phyloP scores from a whole-genome alignment of 2,113 vertebrate genomes.

The Microtus richardsoni region DNA sequence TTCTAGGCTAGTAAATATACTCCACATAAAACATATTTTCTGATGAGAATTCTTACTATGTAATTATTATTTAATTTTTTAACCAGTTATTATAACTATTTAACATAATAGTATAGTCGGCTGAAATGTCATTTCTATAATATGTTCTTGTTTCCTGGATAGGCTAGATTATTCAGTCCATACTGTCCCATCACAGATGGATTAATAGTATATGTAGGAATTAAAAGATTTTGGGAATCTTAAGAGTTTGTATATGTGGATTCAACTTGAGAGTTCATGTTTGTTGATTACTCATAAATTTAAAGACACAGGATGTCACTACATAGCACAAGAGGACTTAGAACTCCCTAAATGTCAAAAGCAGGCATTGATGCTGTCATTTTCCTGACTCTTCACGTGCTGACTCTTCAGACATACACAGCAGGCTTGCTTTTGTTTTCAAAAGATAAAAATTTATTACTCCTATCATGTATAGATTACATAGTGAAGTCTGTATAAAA shows the following conservation, averaged over 20 bases:
- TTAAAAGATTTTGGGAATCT: background rate
- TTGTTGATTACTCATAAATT: background rate
- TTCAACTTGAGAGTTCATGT: background rate
- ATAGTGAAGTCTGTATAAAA: background rate
- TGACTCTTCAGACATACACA: background rate
- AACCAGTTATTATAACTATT: background rate
- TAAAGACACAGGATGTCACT: background rate
- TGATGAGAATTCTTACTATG: background rate
- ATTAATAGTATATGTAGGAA: background rate
- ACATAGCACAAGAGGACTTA: background rate
- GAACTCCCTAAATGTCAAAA: background rate
- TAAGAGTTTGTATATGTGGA: background rate
- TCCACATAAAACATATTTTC: background rate
- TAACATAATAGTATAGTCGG: background rate
- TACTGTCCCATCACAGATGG: background rate
- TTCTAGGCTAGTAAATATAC: background rate
- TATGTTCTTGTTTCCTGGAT: background rate
- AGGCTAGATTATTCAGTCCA: background rate
- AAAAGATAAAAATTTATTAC: background rate
- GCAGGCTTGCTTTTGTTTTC: background rate
- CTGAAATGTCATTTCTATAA: background rate
- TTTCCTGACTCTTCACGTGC: background rate
- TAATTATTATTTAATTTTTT: background rate
- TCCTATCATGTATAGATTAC: background rate
- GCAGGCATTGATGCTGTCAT: background rate